Conservation (phyloP, 2,888 invertebrate genomes). For the Hymenopus coronatus region DNA sequence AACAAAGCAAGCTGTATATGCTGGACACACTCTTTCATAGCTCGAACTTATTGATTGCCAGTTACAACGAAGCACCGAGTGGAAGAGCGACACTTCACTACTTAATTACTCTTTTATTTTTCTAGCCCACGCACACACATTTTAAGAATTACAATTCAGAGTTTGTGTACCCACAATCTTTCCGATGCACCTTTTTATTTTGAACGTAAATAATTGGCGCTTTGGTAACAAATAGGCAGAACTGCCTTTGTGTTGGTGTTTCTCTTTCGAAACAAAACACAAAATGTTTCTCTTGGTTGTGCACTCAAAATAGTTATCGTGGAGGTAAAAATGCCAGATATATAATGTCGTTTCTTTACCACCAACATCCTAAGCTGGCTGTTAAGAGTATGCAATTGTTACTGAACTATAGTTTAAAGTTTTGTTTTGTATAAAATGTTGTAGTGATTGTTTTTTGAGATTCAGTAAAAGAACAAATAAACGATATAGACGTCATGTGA, state of each 20-base stretch:
- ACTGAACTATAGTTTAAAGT: no score
- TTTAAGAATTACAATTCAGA: no score
- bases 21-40: no score
- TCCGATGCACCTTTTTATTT: neutral
- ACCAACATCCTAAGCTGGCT: neutral
- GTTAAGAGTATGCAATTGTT: no score
- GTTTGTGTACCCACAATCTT: neutral
- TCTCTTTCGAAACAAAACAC: neutral
- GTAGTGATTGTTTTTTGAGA: no score
- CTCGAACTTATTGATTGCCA: slow-evolving; percentile 25
- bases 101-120: slow-evolving; percentile 2
- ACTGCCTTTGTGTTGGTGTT: neutral
- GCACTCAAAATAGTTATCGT: neutral
- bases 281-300: neutral
- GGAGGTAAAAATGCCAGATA: neutral
- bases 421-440: no score
- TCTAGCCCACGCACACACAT: neutral
- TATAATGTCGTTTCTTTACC: neutral
- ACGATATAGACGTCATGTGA: no score
- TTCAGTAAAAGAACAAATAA: no score
- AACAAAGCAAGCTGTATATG: no score
- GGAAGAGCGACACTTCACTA: neutral
- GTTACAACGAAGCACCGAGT: slow-evolving; percentile 28
- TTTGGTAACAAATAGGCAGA: neutral
- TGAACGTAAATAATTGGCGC: neutral